Base-by-base conservation (phyloP, 2,113 vertebrate species). In the Melanocharis versteri region DNA sequence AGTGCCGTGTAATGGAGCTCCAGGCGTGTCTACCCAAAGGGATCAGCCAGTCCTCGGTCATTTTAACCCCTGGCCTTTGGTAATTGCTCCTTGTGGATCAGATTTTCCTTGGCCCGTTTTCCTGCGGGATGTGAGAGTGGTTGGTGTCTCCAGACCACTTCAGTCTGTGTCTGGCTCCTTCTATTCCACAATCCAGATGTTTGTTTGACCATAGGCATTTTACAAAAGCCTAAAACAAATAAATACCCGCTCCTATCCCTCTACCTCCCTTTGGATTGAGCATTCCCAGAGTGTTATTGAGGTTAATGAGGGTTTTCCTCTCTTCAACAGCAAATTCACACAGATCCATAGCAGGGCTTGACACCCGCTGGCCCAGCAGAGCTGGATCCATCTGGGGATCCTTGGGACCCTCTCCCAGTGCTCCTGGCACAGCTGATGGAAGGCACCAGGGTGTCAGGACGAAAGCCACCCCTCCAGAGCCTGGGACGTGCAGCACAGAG, bases 71-170 rank as follows among this genome's bases (percentile, higher is more conserved):
- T 26, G 26, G 20, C 81, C 71, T 92, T 53, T 53, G 39, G 37
- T 76, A 84, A 51, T 61, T 87, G 56, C 8, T 94, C 69, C 68
- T 86, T 89, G 70, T 30, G 70, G 91, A 45, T 88, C 83, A 76
- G 64, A 30, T 86, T 93, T 85, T 65, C 61, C 37, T 83, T 37
- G 93, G 89, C 84, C 66, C 10, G 0, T 69, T 60, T 17, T 70
- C 39, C 35, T 44, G 84, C 0, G 87, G 66, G 57, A 28, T 76
- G 4, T 22, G 78, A 51, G 93, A 56, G 58, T 10, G 53, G 47
- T n/a, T 89, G 95, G 89, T 56, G 45, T 42, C 95, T 89, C 69
- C 31, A 66, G 78, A 73, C 87, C 50, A 1, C 71, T 64, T 12
- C 77, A 61, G 44, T 8, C 82, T 14, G 33, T 7, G 69, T 39